phyloP scores from a whole-genome alignment of 2,888 invertebrate species.

The Ophion ventricosus region DNA sequence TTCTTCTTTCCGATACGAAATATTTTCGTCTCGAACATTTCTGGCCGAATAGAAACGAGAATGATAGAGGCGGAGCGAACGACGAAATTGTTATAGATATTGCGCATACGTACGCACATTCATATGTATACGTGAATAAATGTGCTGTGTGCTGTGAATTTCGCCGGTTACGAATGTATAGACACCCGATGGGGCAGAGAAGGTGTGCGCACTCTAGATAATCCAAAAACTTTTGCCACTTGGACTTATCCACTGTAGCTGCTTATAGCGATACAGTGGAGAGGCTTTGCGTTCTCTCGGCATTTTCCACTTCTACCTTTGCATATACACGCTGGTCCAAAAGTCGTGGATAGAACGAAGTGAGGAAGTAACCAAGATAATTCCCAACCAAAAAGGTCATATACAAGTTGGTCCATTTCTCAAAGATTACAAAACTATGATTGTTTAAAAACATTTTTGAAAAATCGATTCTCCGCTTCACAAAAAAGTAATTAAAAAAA shows the following conservation, averaged over 20 bases:
- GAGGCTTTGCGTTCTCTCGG: slow-evolving; percentile 29
- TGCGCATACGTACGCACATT: background rate
- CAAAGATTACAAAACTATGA: too few relatives aligned
- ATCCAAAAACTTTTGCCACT: slow-evolving; percentile 62
- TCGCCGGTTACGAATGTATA: slow-evolving; percentile 27
- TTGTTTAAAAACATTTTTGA: too few relatives aligned
- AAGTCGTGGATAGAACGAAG: too few relatives aligned
- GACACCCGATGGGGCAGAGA: slow-evolving; percentile 2
- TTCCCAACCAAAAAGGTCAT: too few relatives aligned
- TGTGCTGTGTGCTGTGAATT: slow-evolving; percentile 24
- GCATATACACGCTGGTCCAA: background rate
- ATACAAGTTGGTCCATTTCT: too few relatives aligned
- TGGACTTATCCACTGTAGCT: slow-evolving; percentile 52
- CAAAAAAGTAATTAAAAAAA: too few relatives aligned
- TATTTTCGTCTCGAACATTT: slow-evolving; percentile 40
- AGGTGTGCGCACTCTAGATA: slow-evolving; percentile 60
- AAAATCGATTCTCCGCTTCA: too few relatives aligned
- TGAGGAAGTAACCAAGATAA: too few relatives aligned
- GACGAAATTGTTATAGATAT: slow-evolving; percentile 48
- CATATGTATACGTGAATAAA: slow-evolving; percentile 7
- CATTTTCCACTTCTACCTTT: slow-evolving; percentile 10
- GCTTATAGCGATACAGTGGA: slow-evolving; percentile 27
- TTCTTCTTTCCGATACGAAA: slow-evolving; percentile 46
- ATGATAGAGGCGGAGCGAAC: slow-evolving; percentile 22
- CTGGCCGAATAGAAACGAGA: slow-evolving; percentile 34